Percentiles rank a stretch among this genome's conserved stretches.
Evolutionary conservation across 1,140 invertebrate species (phyloP).

Genomic region (Drosophila miranda): DNA sequence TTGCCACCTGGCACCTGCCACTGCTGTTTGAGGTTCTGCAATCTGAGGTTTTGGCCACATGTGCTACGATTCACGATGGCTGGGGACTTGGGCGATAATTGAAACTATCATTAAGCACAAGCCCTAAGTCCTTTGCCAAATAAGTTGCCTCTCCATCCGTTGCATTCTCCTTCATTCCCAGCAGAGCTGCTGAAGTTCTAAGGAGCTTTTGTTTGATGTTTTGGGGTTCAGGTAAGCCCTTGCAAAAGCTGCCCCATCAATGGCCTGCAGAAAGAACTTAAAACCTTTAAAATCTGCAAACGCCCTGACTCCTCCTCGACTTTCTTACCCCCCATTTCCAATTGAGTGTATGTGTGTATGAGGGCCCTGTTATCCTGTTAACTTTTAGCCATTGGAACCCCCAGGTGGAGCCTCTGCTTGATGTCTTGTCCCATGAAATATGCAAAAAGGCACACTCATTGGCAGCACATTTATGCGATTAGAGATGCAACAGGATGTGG

Average conservation of each 20-base stretch:
- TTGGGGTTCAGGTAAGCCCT: slow-evolving; percentile 43
- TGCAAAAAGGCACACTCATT: slow-evolving; percentile 69
- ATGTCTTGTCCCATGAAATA: slow-evolving; percentile 60
- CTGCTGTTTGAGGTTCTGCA: slow-evolving; percentile 18
- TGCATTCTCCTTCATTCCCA: neutral
- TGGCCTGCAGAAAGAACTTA: slow-evolving; percentile 25
- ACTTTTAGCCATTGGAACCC: slow-evolving; percentile 41
- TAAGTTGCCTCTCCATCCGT: slow-evolving; percentile 34
- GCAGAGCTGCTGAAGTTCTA: slow-evolving; percentile 24
- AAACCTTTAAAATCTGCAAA: slow-evolving; percentile 45
- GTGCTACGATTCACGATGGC: slow-evolving; percentile 39
- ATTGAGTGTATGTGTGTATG: slow-evolving; percentile 1
- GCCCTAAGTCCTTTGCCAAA: slow-evolving; percentile 55
- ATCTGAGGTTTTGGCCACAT: slow-evolving; percentile 49
- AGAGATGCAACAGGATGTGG: slow-evolving; percentile 66
- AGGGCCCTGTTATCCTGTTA: slow-evolving; percentile 44
- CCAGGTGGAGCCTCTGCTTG: slow-evolving; percentile 38
- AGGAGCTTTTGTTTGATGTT: slow-evolving; percentile 49
- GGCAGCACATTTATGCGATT: slow-evolving; percentile 78
- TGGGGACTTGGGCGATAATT: slow-evolving; percentile 67
- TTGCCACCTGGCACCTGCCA: slow-evolving; percentile 1
- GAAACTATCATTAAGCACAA: slow-evolving; percentile 75
- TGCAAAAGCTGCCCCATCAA: slow-evolving; percentile 33
- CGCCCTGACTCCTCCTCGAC: too few species aligned
- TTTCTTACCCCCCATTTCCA: slow-evolving; percentile 10